Evolutionary conservation across 2,888 invertebrate species (phyloP).

Genomic region (Ophion obscuratus): DNA sequence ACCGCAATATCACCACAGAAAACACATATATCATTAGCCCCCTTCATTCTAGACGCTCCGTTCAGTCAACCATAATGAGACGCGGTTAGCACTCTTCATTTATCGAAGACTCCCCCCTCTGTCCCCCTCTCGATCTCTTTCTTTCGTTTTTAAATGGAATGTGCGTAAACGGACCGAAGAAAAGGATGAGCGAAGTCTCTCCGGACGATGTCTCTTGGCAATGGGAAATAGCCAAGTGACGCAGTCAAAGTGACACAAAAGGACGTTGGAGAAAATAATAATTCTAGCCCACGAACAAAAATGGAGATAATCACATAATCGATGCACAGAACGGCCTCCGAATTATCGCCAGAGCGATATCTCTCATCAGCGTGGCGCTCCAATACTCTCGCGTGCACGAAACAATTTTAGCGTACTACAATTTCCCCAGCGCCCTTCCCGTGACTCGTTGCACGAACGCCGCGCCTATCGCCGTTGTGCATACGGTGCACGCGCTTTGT

Average conservation of each 20-base stretch:
- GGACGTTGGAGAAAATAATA: too few species aligned
- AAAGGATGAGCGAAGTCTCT: too few species aligned
- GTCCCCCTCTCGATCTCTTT: background rate
- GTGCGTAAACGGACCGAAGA: too few species aligned
- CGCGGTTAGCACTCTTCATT: constrained; percentile 63
- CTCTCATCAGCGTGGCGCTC: background rate
- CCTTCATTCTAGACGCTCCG: constrained; percentile 17
- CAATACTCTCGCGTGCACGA: constrained; percentile 60
- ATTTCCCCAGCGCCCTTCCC: constrained; percentile 28
- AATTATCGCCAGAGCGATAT: constrained; percentile 12
- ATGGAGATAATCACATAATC: background rate
- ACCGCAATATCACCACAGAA: constrained; percentile 44
- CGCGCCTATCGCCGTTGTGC: too few species aligned
- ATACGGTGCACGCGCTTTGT: too few species aligned
- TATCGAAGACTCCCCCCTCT: constrained; percentile 56
- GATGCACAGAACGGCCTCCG: background rate
- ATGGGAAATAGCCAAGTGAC: too few species aligned
- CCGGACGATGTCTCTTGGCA: too few species aligned
- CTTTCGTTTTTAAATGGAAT: background rate
- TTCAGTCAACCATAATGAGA: constrained; percentile 14
- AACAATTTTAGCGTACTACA: constrained; percentile 64
- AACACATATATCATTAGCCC: constrained; percentile 9
- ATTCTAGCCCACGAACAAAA: background rate
- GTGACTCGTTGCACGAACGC: constrained; percentile 46
- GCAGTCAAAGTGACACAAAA: too few species aligned